Evolutionary conservation across 2,113 vertebrate species (phyloP).

Genomic region (Cercopithecus mona): DNA sequence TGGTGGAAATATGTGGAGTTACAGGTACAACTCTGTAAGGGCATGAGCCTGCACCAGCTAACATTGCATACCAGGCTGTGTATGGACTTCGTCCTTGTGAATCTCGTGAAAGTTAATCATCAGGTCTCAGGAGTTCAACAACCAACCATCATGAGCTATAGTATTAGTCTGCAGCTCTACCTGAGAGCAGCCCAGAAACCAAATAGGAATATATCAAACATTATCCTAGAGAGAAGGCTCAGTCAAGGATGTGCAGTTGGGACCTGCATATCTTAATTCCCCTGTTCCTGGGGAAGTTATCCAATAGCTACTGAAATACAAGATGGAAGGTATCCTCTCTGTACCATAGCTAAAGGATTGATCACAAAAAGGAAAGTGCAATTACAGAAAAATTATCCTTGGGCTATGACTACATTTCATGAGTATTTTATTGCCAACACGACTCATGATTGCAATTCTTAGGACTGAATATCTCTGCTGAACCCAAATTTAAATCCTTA

Average conservation of each 20-base stretch:
- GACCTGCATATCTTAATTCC: not conserved
- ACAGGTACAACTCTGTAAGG: not conserved
- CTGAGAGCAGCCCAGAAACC: not conserved
- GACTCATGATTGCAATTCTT: conserved; percentile 77
- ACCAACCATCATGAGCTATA: not conserved
- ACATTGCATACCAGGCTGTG: no score
- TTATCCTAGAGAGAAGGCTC: not conserved
- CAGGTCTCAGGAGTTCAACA: not conserved
- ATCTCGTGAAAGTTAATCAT: not conserved
- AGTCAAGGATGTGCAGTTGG: not conserved
- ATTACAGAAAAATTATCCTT: conserved; percentile 70
- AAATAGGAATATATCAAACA: not conserved
- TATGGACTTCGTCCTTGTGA: not conserved
- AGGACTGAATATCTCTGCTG: conserved; percentile 54
- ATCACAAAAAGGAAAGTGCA: conserved; percentile 50
- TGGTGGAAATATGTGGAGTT: no score
- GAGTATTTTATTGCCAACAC: conserved; percentile 80
- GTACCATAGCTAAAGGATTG: not conserved
- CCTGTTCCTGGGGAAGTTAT: not conserved
- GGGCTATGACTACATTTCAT: conserved; percentile 59
- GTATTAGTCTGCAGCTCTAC: not conserved
- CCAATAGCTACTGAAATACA: not conserved
- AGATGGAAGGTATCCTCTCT: not conserved
- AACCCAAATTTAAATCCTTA: conserved; percentile 67
- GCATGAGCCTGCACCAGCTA: no score